Base-by-base conservation (phyloP, 2,797 vertebrate species). In the Bradypodion pumilum region DNA sequence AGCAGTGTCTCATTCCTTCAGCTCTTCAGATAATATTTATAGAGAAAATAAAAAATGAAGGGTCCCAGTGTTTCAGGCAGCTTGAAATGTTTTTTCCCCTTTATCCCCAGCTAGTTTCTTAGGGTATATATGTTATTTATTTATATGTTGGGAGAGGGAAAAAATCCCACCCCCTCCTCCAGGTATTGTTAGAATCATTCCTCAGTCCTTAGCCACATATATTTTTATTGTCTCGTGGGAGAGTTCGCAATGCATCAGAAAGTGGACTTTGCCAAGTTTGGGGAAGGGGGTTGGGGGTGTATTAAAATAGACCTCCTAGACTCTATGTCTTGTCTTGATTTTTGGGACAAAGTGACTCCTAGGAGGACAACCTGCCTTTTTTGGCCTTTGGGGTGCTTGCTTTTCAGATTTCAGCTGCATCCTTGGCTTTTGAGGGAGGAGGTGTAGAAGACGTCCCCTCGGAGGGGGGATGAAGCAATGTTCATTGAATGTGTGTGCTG, bases 391-490 rank as follows among this genome's bases (percentile, higher is more conserved):
- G 90, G 42, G 94, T 93, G 94, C 92, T 92, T 92, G 96, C 88
- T 86, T 94, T 90, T 68, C 88, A 95, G 21, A 66, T 95, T 96
- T 83, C 84, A 93, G 95, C 95, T 90, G 91, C 95, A 95, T 96
- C 97, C 96, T 95, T 95, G 92, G 95, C 95, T 96, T 93, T 95
- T 95, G 93, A 94, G 94, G 95, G 95, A 95, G 91, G 84, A 70
- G 95, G 95, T 94, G 95, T 95, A 94, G 94, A 93, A 94, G 94
- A 93, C 94, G 95, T 93, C 88, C 94, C 88, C 93, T 92, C 52
- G 5, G 3, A 78, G 91, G 93, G 94, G 93, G 95, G 96, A 96
- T 95, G 95, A 96, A 95, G 95, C 92, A 92, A 96, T 95, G 94
- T 94, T 95, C 95, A 96, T 95, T 96, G 94, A 95, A 93, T 90